phyloP scores from a whole-genome alignment of 2,797 vertebrate species.

The Ibycter americanus region DNA sequence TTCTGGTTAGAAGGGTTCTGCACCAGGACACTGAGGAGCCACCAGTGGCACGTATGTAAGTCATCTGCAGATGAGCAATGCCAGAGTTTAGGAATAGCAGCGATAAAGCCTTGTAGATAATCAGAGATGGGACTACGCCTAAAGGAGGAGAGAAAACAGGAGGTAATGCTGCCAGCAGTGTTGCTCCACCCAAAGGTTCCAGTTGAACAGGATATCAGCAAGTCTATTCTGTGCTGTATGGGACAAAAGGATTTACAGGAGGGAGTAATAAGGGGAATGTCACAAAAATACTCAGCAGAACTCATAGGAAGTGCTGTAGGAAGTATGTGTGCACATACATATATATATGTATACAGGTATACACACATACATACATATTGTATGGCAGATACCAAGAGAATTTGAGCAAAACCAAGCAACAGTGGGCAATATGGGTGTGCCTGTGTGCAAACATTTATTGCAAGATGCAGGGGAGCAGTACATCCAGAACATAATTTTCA shows the following conservation, averaged over 20 bases:
- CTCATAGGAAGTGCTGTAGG: not conserved
- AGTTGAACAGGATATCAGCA: conserved; percentile 15
- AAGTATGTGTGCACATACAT: not conserved
- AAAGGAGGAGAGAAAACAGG: conserved; percentile 45
- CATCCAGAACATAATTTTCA: not conserved
- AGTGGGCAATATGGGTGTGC: not conserved
- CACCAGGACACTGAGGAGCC: not conserved
- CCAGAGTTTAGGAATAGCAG: conserved; percentile 16
- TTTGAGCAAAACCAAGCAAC: not conserved
- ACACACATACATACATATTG: not conserved
- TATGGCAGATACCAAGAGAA: not conserved
- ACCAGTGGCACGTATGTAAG: not conserved
- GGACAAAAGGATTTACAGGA: not conserved
- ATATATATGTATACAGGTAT: not conserved
- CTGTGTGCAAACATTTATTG: not conserved
- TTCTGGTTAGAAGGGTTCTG: conserved; percentile 5
- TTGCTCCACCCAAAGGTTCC: conserved; percentile 19
- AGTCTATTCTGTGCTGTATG: not conserved
- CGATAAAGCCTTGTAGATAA: conserved; percentile 50
- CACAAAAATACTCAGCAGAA: not conserved
- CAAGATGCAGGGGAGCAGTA: not conserved
- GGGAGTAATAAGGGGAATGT: not conserved
- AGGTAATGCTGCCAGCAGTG: not conserved
- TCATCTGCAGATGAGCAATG: conserved; percentile 26
- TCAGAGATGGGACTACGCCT: conserved; percentile 31